A percentile compares a stretch with the other conserved stretches of the same genome.
phyloP scores from a whole-genome alignment of 2,113 vertebrate genomes.

The Pheucticus melanocephalus region DNA sequence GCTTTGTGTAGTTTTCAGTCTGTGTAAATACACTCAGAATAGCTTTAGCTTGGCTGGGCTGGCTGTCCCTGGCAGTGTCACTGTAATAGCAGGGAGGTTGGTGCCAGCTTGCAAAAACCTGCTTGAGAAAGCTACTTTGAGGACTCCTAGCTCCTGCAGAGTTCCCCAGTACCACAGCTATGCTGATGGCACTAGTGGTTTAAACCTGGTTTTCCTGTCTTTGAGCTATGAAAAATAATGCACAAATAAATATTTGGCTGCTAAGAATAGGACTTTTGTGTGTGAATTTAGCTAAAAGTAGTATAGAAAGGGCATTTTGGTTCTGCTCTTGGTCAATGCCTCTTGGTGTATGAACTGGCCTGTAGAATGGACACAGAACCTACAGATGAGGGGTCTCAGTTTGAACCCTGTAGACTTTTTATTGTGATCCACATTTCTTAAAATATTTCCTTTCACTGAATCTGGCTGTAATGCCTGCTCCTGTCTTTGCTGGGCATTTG shows the following conservation, averaged over 20 bases:
- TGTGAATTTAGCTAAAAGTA: background rate
- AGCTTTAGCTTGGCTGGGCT: background rate
- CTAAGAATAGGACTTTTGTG: background rate
- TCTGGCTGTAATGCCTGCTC: background rate
- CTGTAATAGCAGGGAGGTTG: background rate
- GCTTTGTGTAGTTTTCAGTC: background rate
- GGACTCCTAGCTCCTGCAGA: background rate
- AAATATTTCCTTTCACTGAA: background rate
- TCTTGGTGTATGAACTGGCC: background rate
- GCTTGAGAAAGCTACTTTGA: background rate
- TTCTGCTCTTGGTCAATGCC: background rate
- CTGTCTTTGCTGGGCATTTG: background rate
- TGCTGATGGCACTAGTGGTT: background rate
- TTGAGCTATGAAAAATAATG: background rate
- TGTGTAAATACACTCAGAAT: background rate
- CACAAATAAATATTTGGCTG: background rate
- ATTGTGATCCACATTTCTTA: background rate
- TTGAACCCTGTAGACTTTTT: rapidly evolving
- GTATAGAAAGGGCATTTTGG: background rate
- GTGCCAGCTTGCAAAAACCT: background rate
- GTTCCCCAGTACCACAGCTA: background rate
- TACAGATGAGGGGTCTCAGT: rapidly evolving
- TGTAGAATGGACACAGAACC: background rate
- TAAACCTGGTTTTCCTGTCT: background rate
- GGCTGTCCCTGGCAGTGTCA: background rate